Evolutionary conservation across 2,113 vertebrate species (phyloP).

Genomic region (Notarius lentiginosus): DNA sequence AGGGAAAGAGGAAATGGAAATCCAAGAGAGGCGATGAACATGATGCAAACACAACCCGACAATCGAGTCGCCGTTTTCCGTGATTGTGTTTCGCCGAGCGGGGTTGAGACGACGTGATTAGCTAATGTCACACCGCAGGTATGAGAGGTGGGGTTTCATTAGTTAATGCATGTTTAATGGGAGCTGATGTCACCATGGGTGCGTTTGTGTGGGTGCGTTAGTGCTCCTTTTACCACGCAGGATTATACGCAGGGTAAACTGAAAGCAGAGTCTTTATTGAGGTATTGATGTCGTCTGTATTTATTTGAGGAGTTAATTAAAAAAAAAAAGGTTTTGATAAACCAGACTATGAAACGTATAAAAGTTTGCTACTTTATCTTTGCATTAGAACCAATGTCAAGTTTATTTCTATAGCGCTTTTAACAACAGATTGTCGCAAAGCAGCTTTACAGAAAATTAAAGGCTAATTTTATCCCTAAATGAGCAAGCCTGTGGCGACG

Average conservation of each 20-base stretch:
- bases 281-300: not conserved
- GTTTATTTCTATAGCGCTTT: too few relatives aligned
- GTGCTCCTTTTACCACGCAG: not conserved
- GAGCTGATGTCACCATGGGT: conserved; percentile 14
- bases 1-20: conserved; percentile 24
- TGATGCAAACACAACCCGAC: conserved; percentile 17
- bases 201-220: not conserved
- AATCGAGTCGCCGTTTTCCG: conserved; percentile 10
- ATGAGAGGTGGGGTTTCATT: conserved; percentile 23
- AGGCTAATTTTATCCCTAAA: too few relatives aligned
- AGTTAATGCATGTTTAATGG: conserved; percentile 20
- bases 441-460: too few relatives aligned
- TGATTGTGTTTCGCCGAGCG: conserved; percentile 24
- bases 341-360: not conserved
- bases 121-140: not conserved
- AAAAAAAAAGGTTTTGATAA: too few relatives aligned
- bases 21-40: conserved; percentile 1
- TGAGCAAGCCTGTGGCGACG: too few relatives aligned
- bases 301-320: not conserved
- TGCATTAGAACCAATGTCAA: too few relatives aligned
- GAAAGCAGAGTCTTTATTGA: not conserved
- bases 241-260: not conserved
- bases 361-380: too few relatives aligned
- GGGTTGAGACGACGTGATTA: not conserved
- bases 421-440: too few relatives aligned